These are phyloP conservation scores for Cancer borealis DNA, from an alignment of 2,888 invertebrate genomes.

Conservation along the genomic window DNA sequence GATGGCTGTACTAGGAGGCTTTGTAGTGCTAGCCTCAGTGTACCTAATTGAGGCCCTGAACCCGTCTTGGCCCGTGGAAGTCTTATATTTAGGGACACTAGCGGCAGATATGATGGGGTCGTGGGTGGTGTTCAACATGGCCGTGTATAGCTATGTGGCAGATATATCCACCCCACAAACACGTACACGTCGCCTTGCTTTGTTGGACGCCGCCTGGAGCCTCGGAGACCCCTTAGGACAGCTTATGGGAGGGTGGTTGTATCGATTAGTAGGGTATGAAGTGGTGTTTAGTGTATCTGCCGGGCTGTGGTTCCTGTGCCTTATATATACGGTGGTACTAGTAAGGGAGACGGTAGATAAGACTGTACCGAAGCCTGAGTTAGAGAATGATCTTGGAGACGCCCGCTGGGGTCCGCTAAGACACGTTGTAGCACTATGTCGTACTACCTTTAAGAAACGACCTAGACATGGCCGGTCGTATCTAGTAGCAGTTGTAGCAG, in stretches of 20 bases:
- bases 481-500: slow-evolving; percentile 76
- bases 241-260: slow-evolving; percentile 78
- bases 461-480: slow-evolving; percentile 80
- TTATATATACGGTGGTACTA: slow-evolving; percentile 77
- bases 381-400: slow-evolving; percentile 79
- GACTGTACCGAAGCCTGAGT: not conserved
- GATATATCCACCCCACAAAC: slow-evolving; percentile 82
- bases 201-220: slow-evolving; percentile 82
- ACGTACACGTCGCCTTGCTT: slow-evolving; percentile 84
- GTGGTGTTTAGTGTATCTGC: slow-evolving; percentile 78
- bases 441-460: slow-evolving; percentile 89
- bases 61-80: slow-evolving; percentile 78
- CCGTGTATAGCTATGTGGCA: slow-evolving; percentile 78
- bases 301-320: slow-evolving; percentile 77
- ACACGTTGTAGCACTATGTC: slow-evolving; percentile 88
- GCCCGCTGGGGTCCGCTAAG: slow-evolving; percentile 81
- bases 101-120: slow-evolving; percentile 83
- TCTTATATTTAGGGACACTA: slow-evolving; percentile 77
- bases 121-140: slow-evolving; percentile 80
- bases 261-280: slow-evolving; percentile 74
- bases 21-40: slow-evolving; percentile 77
- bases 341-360: slow-evolving; percentile 77
- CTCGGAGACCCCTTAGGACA: slow-evolving; percentile 78
- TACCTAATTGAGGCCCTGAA: slow-evolving; percentile 77
- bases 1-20: slow-evolving; percentile 78